Evolutionary conservation across 2,113 vertebrate genomes (phyloP).

Genomic region (Tragelaphus buxtoni): DNA sequence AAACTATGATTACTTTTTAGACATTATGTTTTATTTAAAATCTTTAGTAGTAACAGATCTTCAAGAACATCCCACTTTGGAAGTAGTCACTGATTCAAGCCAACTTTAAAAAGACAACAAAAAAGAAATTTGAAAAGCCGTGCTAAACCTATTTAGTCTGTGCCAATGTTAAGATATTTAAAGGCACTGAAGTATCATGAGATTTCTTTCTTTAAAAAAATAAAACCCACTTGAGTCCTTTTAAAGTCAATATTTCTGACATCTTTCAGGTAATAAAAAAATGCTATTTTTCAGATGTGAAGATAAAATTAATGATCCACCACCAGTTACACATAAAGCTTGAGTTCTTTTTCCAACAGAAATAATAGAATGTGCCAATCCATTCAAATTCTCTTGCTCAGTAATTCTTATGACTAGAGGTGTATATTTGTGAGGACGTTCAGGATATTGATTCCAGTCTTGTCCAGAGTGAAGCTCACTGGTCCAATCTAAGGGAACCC

Average conservation of each 20-base stretch:
- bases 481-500: neutral
- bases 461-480: neutral
- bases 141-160: conserved; percentile 15
- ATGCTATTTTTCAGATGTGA: neutral
- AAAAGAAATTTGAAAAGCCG: neutral
- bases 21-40: neutral
- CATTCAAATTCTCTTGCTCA: neutral
- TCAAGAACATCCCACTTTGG: neutral
- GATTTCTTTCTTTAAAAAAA: conserved; percentile 21
- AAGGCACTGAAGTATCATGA: neutral
- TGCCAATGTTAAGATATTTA: conserved; percentile 16
- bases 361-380: conserved; percentile 3
- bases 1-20: conserved; percentile 1
- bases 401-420: neutral
- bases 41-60: neutral
- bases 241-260: conserved; percentile 36
- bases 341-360: conserved; percentile 21
- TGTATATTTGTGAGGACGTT: neutral
- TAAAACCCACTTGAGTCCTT: conserved; percentile 20
- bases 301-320: conserved; percentile 25
- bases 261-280: conserved; percentile 31
- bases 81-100: conserved; percentile 7
- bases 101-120: conserved; percentile 24
- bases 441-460: neutral
- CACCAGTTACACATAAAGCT: conserved; percentile 21